Evolutionary conservation across 2,113 vertebrate genomes (phyloP).

Genomic region (Marmota flaviventris): DNA sequence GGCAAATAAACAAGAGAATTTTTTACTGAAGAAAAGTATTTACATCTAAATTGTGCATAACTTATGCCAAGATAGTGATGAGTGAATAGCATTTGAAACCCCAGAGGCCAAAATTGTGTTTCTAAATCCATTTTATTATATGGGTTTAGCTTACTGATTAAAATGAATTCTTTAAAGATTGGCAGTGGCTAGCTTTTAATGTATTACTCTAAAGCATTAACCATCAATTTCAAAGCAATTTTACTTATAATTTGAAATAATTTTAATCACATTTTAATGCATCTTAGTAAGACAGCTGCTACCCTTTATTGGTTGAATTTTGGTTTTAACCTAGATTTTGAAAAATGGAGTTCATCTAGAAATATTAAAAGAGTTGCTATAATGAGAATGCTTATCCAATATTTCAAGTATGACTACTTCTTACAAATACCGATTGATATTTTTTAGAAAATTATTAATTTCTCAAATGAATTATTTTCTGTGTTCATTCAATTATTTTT

Average conservation of each 20-base stretch:
- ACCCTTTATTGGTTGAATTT: not conserved
- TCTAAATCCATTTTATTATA: not conserved
- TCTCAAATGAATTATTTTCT: not conserved
- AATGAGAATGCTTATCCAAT: not conserved
- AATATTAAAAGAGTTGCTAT: not conserved
- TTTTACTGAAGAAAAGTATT: not conserved
- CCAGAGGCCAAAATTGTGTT: not conserved
- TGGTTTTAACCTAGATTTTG: not conserved
- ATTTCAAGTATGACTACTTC: not conserved
- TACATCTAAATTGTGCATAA: not conserved
- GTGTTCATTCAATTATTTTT: not conserved
- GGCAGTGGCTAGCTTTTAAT: not conserved
- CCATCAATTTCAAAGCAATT: conserved; percentile 24
- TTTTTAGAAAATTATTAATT: not conserved
- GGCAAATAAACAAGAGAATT: not conserved
- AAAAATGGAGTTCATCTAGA: not conserved
- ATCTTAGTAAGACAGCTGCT: not conserved
- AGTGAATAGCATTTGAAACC: not conserved
- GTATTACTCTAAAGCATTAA: not conserved
- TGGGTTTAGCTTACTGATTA: not conserved
- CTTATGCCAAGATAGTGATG: not conserved
- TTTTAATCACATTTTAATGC: conserved; percentile 27
- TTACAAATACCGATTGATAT: not conserved
- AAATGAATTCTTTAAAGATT: conserved; percentile 35
- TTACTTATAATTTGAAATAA: conserved; percentile 5